Evolutionary conservation across 1,140 invertebrate species (phyloP), one percentile per base, ranked within the genome.

Genomic region (Pteromalus puparum): DNA sequence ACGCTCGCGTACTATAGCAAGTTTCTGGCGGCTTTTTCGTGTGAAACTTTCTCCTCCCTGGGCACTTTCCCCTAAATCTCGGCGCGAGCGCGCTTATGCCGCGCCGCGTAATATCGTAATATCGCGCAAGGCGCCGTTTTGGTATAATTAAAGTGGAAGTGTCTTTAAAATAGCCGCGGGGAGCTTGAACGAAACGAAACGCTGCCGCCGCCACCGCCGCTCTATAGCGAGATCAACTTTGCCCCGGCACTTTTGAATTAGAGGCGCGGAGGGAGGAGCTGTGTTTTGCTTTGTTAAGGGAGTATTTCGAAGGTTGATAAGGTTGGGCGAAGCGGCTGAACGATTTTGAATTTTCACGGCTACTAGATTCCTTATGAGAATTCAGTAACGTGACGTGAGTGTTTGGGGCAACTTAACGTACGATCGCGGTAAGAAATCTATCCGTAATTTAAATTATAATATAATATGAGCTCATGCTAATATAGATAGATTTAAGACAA

Each of bases 401-500:
- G n/a, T n/a, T n/a, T n/a, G n/a, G n/a, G n/a, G n/a, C n/a, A n/a
- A n/a, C n/a, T n/a, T n/a, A n/a, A 48, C 9, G 9, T 48, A 48
- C 10, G 1, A 48, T 10, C 9, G 13, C 1, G 10, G 10, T 10
- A 48, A 48, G 46, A 5, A 48, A 48, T 12, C 13, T 15, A 48
- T 48, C 46, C 1, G 2, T 15, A 1, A 53, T 61, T 61, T 48
- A 48, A 48, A 48, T 18, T 46, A 48, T 15, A n/a, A n/a, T n/a
- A n/a, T n/a, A n/a, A n/a, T n/a, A 15, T 9, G 10, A 42, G 10
- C 10, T n/a, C n/a, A 15, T 48, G 46, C 46, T 18, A 10, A 48
- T 48, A 74, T 67, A 78, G 38, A 82, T 28, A 75, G 85, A 28
- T 26, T 9, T 7, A 42, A 42, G 38, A 34, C 21, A 42, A 26